Evolutionary conservation across 2,797 vertebrate species (phyloP), one percentile per base, ranked within the genome.

Genomic region (Esox masquinongy): DNA sequence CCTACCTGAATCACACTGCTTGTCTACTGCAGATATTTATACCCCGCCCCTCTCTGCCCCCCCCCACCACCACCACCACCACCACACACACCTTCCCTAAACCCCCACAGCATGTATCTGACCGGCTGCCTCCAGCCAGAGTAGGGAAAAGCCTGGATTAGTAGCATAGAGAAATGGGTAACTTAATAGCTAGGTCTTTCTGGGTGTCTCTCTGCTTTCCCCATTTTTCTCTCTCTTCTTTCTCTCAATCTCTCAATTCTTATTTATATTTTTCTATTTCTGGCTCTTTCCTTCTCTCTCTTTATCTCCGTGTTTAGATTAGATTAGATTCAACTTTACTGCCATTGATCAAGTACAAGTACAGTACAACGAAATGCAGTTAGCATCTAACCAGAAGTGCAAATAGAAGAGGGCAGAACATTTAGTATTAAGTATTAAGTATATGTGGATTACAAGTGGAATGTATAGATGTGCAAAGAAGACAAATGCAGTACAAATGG

Each of bases 21-120:
- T 85, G 88, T 93, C 89, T 90, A 94, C 92, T 96, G 94, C 96
- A 95, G 94, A 95, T 94, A 97, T 97, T 99, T 99, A 99, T 98
- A 96, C 88, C 34, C 36, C 39, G 82, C 61, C 90, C 90, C 88
- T 89, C 86, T 64, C 70, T 26, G 22, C 74, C 24, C 91, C 92
- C 92, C 89, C 92, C 89, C 90, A 92, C 95, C 90, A 94, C 95
- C 90, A 93, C 95, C 96, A 88, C 95, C 95, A 95, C 95, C 95
- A 89, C 80, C 77, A 87, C 79, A 80, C 88, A 76, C 79, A 77
- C 80, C 81, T 82, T 82, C 86, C 77, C 83, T 87, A 85, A 88
- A 85, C 85, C 82, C 84, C 77, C 39, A 16, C 26, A 47, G 43
- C n/a, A 61, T 86, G 85, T 87, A 84, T 78, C 77, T 85, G 53